These are phyloP conservation scores for Cerastis leucographa DNA, from an alignment of 2,888 invertebrate species.

Conservation along the genomic window DNA sequence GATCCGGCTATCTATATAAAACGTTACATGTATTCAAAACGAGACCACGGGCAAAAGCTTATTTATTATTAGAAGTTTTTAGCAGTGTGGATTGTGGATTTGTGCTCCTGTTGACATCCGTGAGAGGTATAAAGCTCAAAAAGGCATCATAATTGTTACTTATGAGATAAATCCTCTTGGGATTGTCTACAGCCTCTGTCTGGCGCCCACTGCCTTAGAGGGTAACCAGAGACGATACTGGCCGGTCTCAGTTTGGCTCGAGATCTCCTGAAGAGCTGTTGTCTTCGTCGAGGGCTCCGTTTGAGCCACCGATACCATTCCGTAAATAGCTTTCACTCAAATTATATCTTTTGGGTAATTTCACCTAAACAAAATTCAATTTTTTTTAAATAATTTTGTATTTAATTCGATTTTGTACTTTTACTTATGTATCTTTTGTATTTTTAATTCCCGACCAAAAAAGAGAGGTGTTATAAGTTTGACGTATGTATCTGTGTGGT, in stretches of 20 bases:
- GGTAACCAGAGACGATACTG: too few species aligned
- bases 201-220: not conserved
- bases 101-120: not conserved
- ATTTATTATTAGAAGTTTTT: not conserved
- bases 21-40: not conserved
- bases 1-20: not conserved
- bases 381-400: not conserved
- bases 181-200: not conserved
- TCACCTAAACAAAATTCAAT: not conserved
- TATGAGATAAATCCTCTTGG: not conserved
- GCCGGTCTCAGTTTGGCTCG: not conserved
- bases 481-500: too few species aligned
- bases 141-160: not conserved
- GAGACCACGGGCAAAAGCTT: not conserved
- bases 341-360: too few species aligned
- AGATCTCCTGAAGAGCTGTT: constrained; percentile 1
- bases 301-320: not conserved
- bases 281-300: not conserved
- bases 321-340: not conserved
- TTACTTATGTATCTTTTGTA: not conserved
- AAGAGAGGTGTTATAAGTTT: too few species aligned
- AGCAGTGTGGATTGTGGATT: not conserved
- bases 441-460: too few species aligned
- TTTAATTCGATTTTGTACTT: not conserved
- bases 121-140: not conserved